Evolutionary conservation across 2,888 invertebrate species (phyloP), one percentile per base, ranked within the genome.

Genomic region (Alloplasta piceator): DNA sequence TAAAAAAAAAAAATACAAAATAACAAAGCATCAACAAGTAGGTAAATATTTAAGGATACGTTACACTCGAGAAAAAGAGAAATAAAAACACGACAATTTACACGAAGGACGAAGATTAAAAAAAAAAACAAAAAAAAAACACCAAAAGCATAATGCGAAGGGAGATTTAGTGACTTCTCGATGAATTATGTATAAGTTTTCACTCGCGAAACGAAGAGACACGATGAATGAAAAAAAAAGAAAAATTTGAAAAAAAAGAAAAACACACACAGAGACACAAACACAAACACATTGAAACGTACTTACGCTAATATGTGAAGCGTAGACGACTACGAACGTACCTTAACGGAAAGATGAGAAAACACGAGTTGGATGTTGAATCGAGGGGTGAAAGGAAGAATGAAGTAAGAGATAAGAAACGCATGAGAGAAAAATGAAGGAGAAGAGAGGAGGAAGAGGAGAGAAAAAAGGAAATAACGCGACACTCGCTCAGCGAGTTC

Each of bases 21-120:
- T 90, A 88, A 90, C 88, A 88, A 90, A 90, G 86, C 89, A 90
- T 90, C 89, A 89, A 89, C 85, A 90, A 89, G 90, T 90, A 90
- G 26, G 89, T 90, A 89, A 86, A 87, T 90, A 89, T 87, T 89
- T 90, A 90, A 90, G 88, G 86, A 86, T 84, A 85, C 78, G 82
- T 82, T 82, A 82, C 73, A 82, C 83, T 83, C 26, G 26, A 26
- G 26, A 26, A 26, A 26, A 26, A 26, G 26, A 26, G 26, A 26
- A 26, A 78, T 84, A 87, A 67, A 83, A 48, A 72, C 41, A 77
- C 60, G 80, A 68, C 43, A 60, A 38, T 58, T 26, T 26, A 73
- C 60, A 70, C 67, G 63, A 71, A 41, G 64, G 50, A 66, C 66
- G 12, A 64, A 55, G 48, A 66, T 55, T 52, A 56, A 50, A 7